Base-by-base conservation (phyloP, 2,113 vertebrate genomes). In the Mungos mungo region DNA sequence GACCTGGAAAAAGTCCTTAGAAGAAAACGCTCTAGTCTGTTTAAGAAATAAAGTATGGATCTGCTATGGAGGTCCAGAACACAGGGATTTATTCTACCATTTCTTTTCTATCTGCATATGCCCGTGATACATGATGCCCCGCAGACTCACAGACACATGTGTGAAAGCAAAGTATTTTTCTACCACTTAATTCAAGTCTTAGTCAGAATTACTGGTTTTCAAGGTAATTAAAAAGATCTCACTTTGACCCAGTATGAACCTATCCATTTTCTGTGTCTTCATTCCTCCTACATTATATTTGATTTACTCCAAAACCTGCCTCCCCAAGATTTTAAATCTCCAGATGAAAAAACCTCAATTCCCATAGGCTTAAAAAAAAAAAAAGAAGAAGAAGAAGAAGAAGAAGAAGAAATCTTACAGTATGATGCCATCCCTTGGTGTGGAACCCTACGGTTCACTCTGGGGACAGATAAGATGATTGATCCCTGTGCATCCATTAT, bases 241-340 rank as follows among this genome's bases (percentile, higher is more conserved):
- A 31, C 45, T 93, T 77, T 77, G 66, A 69, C 50, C 66, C 77
- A 47, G 18, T 25, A 45, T 3, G 41, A 95, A 91, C 29, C 68
- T 69, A 92, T 79, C 50, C 80, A 45, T 65, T 82, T 90, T 77
- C 92, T 80, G 65, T 54, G 57, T 41, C 41, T 66, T 68, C 5
- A 33, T 45, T 77, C 23, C 25, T 69, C 27, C 29, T n/a, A 33
- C 18, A 15, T 45, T 52, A 45, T 27, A 16, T 27, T 77, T 89
- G 18, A 93, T 93, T 88, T 92, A 57, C 50, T 95, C 41, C 6
- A 88, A 96, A 60, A 88, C n/a, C 23, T 94, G 41, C 68, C 50
- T 92, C 65, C 77, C 41, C 68, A 33, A 90, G 54, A 71, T 72
- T 95, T 94, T 87, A 93, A 52, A 45, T 88, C 83, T 38, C 33